Conservation (phyloP, 2,888 invertebrate genomes). For the Yponomeuta cagnagella region DNA sequence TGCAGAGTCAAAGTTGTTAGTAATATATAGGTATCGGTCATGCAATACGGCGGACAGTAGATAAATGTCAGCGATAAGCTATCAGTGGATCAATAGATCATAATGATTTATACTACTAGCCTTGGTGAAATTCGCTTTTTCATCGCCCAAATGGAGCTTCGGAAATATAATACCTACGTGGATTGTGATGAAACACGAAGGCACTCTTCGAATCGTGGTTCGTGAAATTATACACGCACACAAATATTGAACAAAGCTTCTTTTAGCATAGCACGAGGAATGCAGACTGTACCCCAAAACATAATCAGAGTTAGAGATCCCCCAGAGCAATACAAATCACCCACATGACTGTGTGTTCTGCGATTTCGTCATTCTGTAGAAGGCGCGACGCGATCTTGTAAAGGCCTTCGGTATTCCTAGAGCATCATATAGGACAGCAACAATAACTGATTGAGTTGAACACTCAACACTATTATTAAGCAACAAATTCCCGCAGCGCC, state of each 20-base stretch:
- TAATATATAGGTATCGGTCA: neutral
- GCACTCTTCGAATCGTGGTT: too few relatives aligned
- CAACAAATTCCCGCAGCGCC: neutral
- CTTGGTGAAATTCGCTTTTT: constrained; percentile 29
- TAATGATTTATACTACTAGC: constrained; percentile 33
- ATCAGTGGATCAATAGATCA: constrained; percentile 64
- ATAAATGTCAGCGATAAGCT: constrained; percentile 61
- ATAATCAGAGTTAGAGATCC: too few relatives aligned
- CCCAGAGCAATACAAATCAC: too few relatives aligned
- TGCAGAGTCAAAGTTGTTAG: neutral
- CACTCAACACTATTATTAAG: neutral
- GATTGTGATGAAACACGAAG: neutral
- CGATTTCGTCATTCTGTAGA: too few relatives aligned
- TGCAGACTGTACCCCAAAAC: too few relatives aligned
- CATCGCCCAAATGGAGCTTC: constrained; percentile 18
- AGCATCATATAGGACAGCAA: too few relatives aligned
- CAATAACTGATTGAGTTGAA: neutral
- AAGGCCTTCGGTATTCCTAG: too few relatives aligned
- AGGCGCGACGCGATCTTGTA: too few relatives aligned
- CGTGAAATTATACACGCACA: too few relatives aligned
- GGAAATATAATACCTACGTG: constrained; percentile 9
- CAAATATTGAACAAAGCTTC: too few relatives aligned
- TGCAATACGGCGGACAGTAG: constrained; percentile 25
- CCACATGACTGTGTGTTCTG: too few relatives aligned
- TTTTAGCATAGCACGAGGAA: too few relatives aligned